These are phyloP conservation scores for Sepioteuthis lessoniana DNA, from an alignment of 2,888 invertebrate species.

Conservation along the genomic window DNA sequence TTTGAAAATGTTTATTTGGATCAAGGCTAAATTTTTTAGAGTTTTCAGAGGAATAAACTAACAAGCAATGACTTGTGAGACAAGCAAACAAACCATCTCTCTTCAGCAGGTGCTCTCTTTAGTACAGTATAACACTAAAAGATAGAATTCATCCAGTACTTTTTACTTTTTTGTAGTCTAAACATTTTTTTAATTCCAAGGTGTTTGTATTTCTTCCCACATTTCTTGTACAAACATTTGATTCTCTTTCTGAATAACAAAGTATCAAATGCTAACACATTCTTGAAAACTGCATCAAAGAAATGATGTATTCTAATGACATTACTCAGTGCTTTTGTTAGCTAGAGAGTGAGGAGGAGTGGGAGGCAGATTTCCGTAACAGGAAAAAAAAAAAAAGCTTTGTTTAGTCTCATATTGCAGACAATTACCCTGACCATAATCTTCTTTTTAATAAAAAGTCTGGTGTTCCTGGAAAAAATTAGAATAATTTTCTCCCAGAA, in stretches of 20 bases:
- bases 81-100: neutral
- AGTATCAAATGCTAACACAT: slow-evolving; percentile 19
- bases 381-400: neutral
- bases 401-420: neutral
- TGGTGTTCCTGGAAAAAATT: neutral
- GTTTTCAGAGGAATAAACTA: neutral
- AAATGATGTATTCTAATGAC: neutral
- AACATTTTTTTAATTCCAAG: neutral
- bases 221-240: slow-evolving; percentile 8
- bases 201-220: slow-evolving; percentile 33
- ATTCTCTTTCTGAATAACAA: slow-evolving; percentile 11
- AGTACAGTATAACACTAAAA: neutral
- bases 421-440: neutral
- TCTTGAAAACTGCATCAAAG: neutral
- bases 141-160: neutral
- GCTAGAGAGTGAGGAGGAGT: neutral
- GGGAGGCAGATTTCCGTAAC: neutral
- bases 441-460: neutral
- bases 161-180: neutral
- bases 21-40: too few relatives aligned
- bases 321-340: slow-evolving; percentile 15
- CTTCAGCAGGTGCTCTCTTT: neutral
- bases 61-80: neutral
- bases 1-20: too few relatives aligned
- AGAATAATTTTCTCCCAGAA: neutral